These are phyloP conservation scores for Pteria penguin DNA, from an alignment of 2,888 invertebrate genomes.

Conservation along the genomic window DNA sequence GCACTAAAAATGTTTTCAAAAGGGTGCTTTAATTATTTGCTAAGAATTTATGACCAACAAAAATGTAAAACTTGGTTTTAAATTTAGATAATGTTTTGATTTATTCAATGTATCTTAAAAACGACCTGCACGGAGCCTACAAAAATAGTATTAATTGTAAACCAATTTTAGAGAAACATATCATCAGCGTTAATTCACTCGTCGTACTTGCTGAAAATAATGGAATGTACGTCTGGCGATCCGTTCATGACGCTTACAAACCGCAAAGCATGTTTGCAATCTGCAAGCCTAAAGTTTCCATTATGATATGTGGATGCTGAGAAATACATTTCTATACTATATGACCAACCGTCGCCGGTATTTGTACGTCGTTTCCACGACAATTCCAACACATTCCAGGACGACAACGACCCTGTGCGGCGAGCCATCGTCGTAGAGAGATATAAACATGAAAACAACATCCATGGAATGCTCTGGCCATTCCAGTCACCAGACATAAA, in stretches of 20 bases:
- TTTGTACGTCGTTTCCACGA: slow-evolving; percentile 23
- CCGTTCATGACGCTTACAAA: slow-evolving; percentile 8
- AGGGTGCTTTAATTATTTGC: too few species aligned
- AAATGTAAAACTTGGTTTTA: too few species aligned
- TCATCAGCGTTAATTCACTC: too few species aligned
- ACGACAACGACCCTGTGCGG: slow-evolving; percentile 9
- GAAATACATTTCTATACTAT: slow-evolving; percentile 21
- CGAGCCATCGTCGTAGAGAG: background rate
- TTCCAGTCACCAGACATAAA: slow-evolving; percentile 22
- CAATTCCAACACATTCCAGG: slow-evolving; percentile 15
- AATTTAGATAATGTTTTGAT: too few species aligned
- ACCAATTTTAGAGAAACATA: too few species aligned
- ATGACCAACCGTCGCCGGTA: slow-evolving; percentile 18
- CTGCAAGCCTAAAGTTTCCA: slow-evolving; percentile 7
- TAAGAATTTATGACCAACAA: too few species aligned
- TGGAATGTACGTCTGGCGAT: slow-evolving; percentile 12
- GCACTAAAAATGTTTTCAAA: too few species aligned
- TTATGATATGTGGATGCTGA: slow-evolving; percentile 16
- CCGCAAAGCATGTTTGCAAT: slow-evolving; percentile 6
- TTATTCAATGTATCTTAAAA: too few species aligned
- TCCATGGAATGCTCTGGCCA: background rate
- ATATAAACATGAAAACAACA: background rate
- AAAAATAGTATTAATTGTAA: too few species aligned
- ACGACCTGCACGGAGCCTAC: too few species aligned
- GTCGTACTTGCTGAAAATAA: too few species aligned